Conservation (phyloP, 2,797 vertebrate species). For the Catostomus latipinnis region DNA sequence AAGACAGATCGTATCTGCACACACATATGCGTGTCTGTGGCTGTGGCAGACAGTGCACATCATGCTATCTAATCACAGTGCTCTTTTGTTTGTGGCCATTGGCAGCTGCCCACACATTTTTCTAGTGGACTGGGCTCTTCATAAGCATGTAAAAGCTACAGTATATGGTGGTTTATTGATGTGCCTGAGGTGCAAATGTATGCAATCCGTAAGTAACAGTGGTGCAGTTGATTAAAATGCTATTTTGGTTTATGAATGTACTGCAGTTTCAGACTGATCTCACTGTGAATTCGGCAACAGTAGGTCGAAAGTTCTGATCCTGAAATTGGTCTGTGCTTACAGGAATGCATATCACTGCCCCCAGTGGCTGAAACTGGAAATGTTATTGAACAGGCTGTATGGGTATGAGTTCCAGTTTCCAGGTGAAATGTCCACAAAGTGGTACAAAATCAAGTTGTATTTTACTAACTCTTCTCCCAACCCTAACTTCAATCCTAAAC, state of each 20-base stretch:
- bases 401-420: no score
- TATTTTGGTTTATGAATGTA: neutral
- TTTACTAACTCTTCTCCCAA: no score
- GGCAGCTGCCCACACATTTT: conserved; percentile 60
- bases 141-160: conserved; percentile 15
- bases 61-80: conserved; percentile 50
- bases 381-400: no score
- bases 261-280: neutral
- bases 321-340: no score
- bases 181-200: neutral
- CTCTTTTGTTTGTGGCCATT: conserved; percentile 49
- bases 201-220: neutral
- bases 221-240: neutral
- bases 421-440: no score
- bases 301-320: no score
- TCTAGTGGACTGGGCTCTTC: conserved; percentile 44
- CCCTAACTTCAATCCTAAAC: no score
- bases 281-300: no score
- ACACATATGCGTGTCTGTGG: conserved; percentile 35
- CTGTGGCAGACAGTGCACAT: conserved; percentile 42
- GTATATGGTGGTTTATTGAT: conserved; percentile 22
- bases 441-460: no score
- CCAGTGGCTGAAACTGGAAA: no score
- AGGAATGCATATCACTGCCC: no score
- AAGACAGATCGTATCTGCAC: conserved; percentile 56